phyloP scores from a whole-genome alignment of 2,888 invertebrate species.

The Horisme vitalbata region DNA sequence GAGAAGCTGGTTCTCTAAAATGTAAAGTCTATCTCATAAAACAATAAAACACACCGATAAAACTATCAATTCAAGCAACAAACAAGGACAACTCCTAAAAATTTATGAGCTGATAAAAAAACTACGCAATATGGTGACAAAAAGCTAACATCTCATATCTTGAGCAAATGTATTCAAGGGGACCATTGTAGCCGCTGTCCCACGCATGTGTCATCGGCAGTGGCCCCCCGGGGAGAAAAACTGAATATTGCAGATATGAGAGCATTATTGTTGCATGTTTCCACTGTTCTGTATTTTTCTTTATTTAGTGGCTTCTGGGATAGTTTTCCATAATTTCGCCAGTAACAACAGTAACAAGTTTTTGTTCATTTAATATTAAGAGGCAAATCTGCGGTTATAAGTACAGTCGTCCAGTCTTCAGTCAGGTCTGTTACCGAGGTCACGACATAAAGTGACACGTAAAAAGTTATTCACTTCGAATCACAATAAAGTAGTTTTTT shows the following conservation, averaged over 20 bases:
- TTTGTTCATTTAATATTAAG: too few species aligned
- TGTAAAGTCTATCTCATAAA: too few species aligned
- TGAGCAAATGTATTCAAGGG: slow-evolving; percentile 77
- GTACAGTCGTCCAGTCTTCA: too few species aligned
- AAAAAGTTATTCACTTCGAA: too few species aligned
- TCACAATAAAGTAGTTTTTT: too few species aligned
- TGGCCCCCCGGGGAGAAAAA: slow-evolving; percentile 73
- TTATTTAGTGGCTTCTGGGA: too few species aligned
- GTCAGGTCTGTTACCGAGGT: too few species aligned
- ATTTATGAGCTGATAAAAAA: slow-evolving; percentile 41
- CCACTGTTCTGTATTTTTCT: slow-evolving; percentile 34
- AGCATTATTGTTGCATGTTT: slow-evolving; percentile 63
- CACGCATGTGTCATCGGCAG: slow-evolving; percentile 75
- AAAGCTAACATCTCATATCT: slow-evolving; percentile 68
- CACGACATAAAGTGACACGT: too few species aligned
- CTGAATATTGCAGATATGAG: slow-evolving; percentile 81
- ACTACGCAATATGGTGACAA: slow-evolving; percentile 66
- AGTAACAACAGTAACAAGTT: too few species aligned
- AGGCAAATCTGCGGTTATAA: too few species aligned
- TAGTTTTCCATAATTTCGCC: too few species aligned
- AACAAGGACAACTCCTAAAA: slow-evolving; percentile 18
- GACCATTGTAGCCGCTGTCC: slow-evolving; percentile 65
- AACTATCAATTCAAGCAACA: slow-evolving; percentile 4
- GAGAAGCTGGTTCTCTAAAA: too few species aligned
- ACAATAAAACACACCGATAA: neutral